Evolutionary conservation across 2,113 vertebrate species (phyloP), one percentile per base, ranked within the genome.

Genomic region (Hippocampus guttulatus): DNA sequence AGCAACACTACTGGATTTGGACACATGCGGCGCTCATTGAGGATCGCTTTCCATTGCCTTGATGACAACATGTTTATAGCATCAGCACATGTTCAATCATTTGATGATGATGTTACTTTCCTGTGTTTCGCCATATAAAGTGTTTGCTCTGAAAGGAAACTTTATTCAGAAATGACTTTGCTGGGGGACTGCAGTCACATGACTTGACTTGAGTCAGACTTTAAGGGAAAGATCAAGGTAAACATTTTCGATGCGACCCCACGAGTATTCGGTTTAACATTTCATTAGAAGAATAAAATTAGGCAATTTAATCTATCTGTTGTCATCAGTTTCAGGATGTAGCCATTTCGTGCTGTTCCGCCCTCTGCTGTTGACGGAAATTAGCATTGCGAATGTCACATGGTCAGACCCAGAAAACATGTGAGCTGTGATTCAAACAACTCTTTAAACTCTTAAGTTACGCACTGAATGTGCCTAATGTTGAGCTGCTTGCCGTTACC

Each of bases 61-160:
- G 83, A 76, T 66, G 86, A 85, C 70, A 75, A 73, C 38, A 66
- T 74, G 76, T 79, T 78, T 74, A 73, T 72, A 73, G 23, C 67
- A 25, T 21, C 55, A 60, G 61, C 74, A 70, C 27, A 67, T 51
- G 71, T 54, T 79, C 61, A 71, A 64, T 52, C 30, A 47, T 62
- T 67, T 38, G 63, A 45, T 57, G 57, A 71, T 71, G 55, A 61
- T 33, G 58, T 38, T 54, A 5, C 63, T 27, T 40, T 63, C 60
- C 55, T 58, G 40, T 65, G n/a, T 54, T 23, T 11, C 21, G 20
- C 20, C n/a, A 18, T 49, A 54, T 2, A n/a, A 21, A 54, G 21
- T 7, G 11, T 12, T 5, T n/a, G 8, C 33, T 20, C 58, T 49
- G 38, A 64, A 64, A 51, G 20, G 1, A 18, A 57, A 20, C 27